Conservation (phyloP, 2,888 invertebrate genomes). For the Melanostoma scalare region DNA sequence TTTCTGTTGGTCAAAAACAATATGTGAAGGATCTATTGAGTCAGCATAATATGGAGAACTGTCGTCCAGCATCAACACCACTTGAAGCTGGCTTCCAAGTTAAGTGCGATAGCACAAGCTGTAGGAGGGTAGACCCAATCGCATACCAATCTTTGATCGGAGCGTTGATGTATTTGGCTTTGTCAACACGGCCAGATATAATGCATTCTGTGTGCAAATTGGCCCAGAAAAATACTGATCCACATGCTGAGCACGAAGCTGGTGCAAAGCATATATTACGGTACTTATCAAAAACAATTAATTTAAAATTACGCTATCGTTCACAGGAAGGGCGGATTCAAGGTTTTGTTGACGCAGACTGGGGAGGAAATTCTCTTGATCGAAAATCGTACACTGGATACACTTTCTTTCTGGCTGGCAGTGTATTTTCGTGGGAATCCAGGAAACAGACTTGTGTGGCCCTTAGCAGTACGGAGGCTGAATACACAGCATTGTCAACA, state of each 20-base stretch:
- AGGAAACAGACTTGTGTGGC: conserved; percentile 35
- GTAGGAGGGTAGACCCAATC: no score
- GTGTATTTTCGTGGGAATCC: conserved; percentile 40
- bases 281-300: conserved; percentile 27
- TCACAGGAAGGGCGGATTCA: conserved; percentile 3
- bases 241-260: conserved; percentile 37
- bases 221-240: conserved; percentile 31
- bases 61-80: neutral
- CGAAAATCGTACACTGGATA: conserved; percentile 19
- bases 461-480: neutral
- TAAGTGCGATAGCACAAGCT: no score
- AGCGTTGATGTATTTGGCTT: conserved; percentile 29
- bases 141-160: conserved; percentile 35
- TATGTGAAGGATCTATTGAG: conserved; percentile 13
- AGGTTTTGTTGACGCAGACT: conserved; percentile 51
- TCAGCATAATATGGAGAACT: conserved; percentile 28
- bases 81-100: no score
- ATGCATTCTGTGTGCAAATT: conserved; percentile 29
- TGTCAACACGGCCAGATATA: conserved; percentile 34
- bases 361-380: conserved; percentile 34
- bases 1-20: neutral
- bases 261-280: conserved; percentile 27
- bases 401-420: conserved; percentile 11
- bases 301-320: conserved; percentile 17
- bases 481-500: no score